Evolutionary conservation across 1,140 invertebrate species (phyloP).

Genomic region (Belonocnema kinseyi): DNA sequence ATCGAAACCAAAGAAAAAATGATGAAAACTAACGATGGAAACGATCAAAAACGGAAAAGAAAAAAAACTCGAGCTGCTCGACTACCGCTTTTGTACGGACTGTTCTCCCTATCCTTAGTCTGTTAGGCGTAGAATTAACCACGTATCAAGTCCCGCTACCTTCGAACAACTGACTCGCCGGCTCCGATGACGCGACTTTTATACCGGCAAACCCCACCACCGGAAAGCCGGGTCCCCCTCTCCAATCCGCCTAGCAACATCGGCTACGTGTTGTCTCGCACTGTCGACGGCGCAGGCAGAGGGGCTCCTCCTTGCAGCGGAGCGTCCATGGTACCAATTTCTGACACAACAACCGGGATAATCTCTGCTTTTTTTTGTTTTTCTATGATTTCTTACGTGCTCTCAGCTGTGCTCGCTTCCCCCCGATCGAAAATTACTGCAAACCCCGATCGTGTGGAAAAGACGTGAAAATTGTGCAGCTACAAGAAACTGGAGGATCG

Average conservation of each 20-base stretch:
- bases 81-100: slow-evolving; percentile 4
- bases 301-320: no score
- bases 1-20: slow-evolving; percentile 1
- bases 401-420: no score
- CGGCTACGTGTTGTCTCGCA: slow-evolving; percentile 70
- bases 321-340: no score
- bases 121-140: neutral
- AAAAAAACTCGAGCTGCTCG: neutral
- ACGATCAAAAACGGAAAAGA: slow-evolving; percentile 9
- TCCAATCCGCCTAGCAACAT: slow-evolving; percentile 70
- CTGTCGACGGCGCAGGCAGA: slow-evolving; percentile 33
- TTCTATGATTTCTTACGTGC: no score
- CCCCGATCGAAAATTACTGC: no score
- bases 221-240: slow-evolving; percentile 47
- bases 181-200: slow-evolving; percentile 66
- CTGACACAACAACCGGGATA: no score
- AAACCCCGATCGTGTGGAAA: no score
- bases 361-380: no score
- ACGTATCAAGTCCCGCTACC: slow-evolving; percentile 20
- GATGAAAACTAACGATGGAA: neutral
- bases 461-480: no score
- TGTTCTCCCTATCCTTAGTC: slow-evolving; percentile 37
- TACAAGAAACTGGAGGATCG: no score
- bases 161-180: slow-evolving; percentile 64
- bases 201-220: slow-evolving; percentile 54